These are phyloP conservation scores for Crotalus helleri DNA, from an alignment of 2,113 vertebrate genomes.

Conservation along the genomic window DNA sequence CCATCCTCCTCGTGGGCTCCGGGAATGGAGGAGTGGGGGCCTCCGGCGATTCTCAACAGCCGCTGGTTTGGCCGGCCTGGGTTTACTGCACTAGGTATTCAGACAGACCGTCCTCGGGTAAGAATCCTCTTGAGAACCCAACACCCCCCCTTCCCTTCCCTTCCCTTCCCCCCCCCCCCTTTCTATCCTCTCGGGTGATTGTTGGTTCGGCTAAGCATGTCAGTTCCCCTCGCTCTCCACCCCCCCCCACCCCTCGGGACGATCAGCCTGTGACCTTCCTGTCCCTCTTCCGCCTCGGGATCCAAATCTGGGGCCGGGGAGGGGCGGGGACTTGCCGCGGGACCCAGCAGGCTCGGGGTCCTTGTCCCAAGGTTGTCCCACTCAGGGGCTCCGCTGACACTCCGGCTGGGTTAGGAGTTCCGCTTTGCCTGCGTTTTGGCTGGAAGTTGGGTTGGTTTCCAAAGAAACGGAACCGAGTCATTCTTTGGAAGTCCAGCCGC, in stretches of 20 bases:
- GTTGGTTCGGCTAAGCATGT: background rate
- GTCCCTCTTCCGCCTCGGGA: background rate
- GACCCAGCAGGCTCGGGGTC: background rate
- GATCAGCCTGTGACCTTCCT: background rate
- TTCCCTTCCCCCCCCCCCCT: background rate
- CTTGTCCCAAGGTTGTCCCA: background rate
- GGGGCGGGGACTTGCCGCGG: background rate
- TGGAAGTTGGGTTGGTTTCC: background rate
- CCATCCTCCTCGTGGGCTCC: constrained; percentile 80
- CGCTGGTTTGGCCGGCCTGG: constrained; percentile 94
- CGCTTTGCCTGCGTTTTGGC: background rate
- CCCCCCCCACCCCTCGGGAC: background rate
- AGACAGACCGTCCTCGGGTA: constrained; percentile 97
- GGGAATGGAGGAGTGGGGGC: constrained; percentile 74
- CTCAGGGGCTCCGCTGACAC: background rate
- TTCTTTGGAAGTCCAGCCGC: background rate
- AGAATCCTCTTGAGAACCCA: constrained; percentile 63
- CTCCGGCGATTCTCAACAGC: constrained; percentile 79
- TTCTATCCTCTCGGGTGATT: background rate
- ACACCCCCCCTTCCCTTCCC: background rate
- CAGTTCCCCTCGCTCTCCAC: background rate
- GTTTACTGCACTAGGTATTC: constrained; percentile 97
- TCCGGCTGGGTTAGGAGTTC: background rate
- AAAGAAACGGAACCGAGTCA: background rate
- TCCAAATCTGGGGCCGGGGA: background rate